phyloP scores from a whole-genome alignment of 1,140 invertebrate genomes.

The Pygmarrhopalites habei region DNA sequence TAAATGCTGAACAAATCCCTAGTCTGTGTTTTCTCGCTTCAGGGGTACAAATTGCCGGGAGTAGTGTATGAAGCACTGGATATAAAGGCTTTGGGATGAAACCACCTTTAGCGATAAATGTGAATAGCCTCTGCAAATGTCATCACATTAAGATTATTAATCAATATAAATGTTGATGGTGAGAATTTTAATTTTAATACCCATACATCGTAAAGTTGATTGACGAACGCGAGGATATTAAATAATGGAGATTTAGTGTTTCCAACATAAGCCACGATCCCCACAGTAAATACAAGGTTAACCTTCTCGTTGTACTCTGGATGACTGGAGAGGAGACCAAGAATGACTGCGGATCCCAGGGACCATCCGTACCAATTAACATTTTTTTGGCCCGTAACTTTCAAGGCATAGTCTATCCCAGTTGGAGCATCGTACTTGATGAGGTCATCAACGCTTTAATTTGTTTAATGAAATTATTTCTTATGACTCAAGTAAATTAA shows the following conservation, averaged over 20 bases:
- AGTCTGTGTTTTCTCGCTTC: not conserved
- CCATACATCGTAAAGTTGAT: not conserved
- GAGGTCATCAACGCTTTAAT: constrained; percentile 45
- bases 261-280: constrained; percentile 56
- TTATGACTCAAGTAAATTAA: not conserved
- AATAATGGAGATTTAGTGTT: constrained; percentile 47
- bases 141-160: not conserved
- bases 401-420: constrained; percentile 57
- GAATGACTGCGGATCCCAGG: constrained; percentile 58
- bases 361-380: constrained; percentile 58
- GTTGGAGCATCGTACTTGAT: constrained; percentile 57
- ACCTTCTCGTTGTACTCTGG: constrained; percentile 61
- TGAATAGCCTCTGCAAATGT: not conserved
- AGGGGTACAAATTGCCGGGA: not conserved
- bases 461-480: constrained; percentile 46
- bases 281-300: constrained; percentile 53
- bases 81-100: not conserved
- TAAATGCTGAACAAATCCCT: not conserved
- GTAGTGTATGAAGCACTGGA: not conserved
- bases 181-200: not conserved
- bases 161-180: not conserved
- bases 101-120: not conserved
- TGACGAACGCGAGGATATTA: not conserved
- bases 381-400: constrained; percentile 48
- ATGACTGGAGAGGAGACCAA: constrained; percentile 53